Evolutionary conservation across 2,113 vertebrate genomes (phyloP).

Genomic region (Pampusana beccarii): DNA sequence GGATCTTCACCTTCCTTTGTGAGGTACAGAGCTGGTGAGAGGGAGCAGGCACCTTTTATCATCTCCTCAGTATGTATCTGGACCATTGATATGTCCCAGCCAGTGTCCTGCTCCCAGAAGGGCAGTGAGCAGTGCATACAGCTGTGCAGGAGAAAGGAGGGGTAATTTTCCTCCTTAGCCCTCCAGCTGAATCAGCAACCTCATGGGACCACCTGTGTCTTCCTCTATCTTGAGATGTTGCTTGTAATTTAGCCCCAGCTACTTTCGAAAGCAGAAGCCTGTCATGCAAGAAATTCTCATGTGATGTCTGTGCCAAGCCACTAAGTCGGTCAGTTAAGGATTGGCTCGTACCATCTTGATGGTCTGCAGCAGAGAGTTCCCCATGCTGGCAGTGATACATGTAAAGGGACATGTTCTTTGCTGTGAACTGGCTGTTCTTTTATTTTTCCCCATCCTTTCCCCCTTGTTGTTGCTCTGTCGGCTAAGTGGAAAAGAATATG

Average conservation of each 20-base stretch:
- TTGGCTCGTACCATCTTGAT: neutral
- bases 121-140: neutral
- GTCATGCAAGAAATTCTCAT: neutral
- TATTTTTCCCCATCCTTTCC: neutral
- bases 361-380: neutral
- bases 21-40: constrained; percentile 78
- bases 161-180: neutral
- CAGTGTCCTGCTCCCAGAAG: neutral
- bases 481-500: constrained; percentile 28
- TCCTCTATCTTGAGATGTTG: neutral
- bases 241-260: neutral
- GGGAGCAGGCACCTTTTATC: neutral
- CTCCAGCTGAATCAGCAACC: neutral
- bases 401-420: neutral
- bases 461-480: neutral
- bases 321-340: neutral
- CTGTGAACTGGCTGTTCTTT: constrained; percentile 6
- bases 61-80: neutral
- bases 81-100: neutral
- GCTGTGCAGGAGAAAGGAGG: neutral
- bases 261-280: neutral
- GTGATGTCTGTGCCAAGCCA: neutral
- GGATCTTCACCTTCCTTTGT: constrained; percentile 92
- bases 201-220: neutral
- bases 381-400: neutral